A percentile compares a stretch with the other conserved stretches of the same genome.
phyloP scores from a whole-genome alignment of 2,797 vertebrate genomes.

The Nothura maculosa region DNA sequence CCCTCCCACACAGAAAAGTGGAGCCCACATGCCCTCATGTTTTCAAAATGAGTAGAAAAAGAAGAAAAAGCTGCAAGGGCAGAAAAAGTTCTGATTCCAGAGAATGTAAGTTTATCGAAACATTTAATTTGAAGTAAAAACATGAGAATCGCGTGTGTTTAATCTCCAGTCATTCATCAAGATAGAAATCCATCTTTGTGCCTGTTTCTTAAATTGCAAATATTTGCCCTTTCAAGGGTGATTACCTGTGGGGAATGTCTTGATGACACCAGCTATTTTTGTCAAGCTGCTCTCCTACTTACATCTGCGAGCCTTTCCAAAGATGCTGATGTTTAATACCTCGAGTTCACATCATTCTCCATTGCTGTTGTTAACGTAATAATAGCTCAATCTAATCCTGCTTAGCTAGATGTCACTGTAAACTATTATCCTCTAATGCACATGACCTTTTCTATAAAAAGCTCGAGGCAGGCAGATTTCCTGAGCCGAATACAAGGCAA shows the following conservation, averaged over 20 bases:
- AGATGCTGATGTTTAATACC: not conserved
- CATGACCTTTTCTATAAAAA: not conserved
- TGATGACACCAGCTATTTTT: not conserved
- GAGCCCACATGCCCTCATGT: conserved; percentile 34
- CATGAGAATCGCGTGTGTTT: not conserved
- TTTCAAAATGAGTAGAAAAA: conserved; percentile 87
- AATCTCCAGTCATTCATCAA: not conserved
- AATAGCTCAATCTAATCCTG: not conserved
- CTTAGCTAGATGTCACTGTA: not conserved
- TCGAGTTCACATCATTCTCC: not conserved
- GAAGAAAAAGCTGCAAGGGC: conserved; percentile 86
- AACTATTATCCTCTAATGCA: not conserved
- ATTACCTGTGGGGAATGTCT: not conserved
- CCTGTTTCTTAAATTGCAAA: not conserved
- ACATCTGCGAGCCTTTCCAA: not conserved
- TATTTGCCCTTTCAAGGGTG: not conserved
- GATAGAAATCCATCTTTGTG: not conserved
- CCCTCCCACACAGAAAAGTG: conserved; percentile 50
- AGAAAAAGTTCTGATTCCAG: conserved; percentile 87
- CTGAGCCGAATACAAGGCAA: not conserved
- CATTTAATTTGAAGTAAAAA: not conserved
- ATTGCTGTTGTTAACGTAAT: not conserved
- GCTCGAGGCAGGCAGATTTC: not conserved
- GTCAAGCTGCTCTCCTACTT: not conserved
- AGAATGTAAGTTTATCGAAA: conserved; percentile 85